phyloP scores from a whole-genome alignment of 2,797 vertebrate species.

The Paratrypauchen microcephalus region DNA sequence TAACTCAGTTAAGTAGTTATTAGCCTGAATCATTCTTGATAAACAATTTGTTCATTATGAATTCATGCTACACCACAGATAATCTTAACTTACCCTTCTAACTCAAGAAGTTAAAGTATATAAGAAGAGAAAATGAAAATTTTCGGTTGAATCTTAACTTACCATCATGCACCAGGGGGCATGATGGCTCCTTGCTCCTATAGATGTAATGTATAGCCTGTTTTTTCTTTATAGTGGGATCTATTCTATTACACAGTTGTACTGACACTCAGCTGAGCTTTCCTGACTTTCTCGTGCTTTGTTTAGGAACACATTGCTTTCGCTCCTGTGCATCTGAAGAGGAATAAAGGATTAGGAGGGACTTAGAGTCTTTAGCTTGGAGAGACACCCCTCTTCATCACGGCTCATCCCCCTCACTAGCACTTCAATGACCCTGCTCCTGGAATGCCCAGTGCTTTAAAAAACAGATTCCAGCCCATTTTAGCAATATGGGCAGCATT shows the following conservation, averaged over 20 bases:
- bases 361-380: slow-evolving; percentile 67
- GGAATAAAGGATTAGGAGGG: slow-evolving; percentile 69
- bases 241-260: background rate
- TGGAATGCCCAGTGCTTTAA: slow-evolving; percentile 60
- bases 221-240: background rate
- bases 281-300: slow-evolving; percentile 58
- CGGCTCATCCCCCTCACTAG: slow-evolving; percentile 61
- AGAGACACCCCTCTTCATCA: slow-evolving; percentile 66
- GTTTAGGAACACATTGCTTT: slow-evolving; percentile 59
- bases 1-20: too few relatives aligned
- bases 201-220: background rate
- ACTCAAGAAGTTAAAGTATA: too few relatives aligned
- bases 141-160: background rate
- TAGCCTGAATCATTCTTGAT: too few relatives aligned
- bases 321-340: slow-evolving; percentile 67
- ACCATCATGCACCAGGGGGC: slow-evolving; percentile 49
- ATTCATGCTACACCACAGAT: background rate
- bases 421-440: slow-evolving; percentile 49
- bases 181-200: slow-evolving; percentile 3
- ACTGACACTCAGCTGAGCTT: slow-evolving; percentile 29
- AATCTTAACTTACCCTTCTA: too few relatives aligned
- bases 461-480: slow-evolving; percentile 40
- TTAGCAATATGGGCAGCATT: slow-evolving; percentile 20
- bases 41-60: too few relatives aligned
- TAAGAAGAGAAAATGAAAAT: too few relatives aligned